phyloP scores from a whole-genome alignment of 2,888 invertebrate species.

The Heteromurus nitidus region DNA sequence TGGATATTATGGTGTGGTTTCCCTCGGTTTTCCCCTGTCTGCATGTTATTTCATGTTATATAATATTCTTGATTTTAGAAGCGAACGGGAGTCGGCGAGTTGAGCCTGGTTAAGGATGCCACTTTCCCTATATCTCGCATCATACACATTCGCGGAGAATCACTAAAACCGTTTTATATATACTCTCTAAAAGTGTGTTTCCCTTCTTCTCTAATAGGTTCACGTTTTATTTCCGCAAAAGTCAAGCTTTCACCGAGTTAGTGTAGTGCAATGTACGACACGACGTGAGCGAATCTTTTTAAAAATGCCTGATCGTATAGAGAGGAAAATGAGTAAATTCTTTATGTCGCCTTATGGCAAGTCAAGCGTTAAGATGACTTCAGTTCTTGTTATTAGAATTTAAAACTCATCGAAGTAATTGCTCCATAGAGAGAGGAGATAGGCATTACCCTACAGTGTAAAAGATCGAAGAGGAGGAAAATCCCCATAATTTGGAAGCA shows the following conservation, averaged over 20 bases:
- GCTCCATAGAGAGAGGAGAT: neutral
- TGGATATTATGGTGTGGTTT: conserved; percentile 11
- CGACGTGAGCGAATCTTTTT: too few relatives aligned
- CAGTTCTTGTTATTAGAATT: neutral
- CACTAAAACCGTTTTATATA: neutral
- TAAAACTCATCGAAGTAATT: conserved; percentile 14
- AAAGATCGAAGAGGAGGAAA: neutral
- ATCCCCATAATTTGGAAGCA: neutral
- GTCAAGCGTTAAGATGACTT: neutral
- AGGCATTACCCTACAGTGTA: neutral
- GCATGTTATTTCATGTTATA: neutral
- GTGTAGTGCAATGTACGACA: too few relatives aligned
- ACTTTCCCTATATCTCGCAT: neutral
- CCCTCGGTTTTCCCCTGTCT: neutral
- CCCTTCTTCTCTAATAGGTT: neutral
- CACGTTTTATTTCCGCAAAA: conserved; percentile 9
- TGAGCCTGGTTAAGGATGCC: neutral
- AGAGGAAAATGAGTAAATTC: too few relatives aligned
- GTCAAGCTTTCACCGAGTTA: neutral
- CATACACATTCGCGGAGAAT: neutral
- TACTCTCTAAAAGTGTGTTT: neutral
- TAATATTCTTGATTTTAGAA: neutral
- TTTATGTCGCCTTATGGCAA: too few relatives aligned
- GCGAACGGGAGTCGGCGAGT: too few relatives aligned
- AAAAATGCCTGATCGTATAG: neutral